phyloP scores from a whole-genome alignment of 2,888 invertebrate genomes.

The Lutraria lutraria region DNA sequence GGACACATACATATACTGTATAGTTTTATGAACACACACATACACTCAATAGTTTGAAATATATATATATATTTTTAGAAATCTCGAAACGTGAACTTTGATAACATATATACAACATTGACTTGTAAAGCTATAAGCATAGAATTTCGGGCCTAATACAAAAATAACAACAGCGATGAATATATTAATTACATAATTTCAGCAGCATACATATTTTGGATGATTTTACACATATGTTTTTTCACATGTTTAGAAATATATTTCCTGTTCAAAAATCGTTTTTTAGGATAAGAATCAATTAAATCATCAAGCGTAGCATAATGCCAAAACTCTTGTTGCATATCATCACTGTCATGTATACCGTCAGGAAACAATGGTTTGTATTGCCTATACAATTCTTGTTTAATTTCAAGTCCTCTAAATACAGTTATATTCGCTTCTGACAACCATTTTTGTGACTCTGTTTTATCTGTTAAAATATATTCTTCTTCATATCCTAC shows the following conservation, averaged over 20 bases:
- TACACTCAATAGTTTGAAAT: too few relatives aligned
- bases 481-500: slow-evolving; percentile 26
- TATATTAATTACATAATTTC: not conserved
- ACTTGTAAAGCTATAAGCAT: too few relatives aligned
- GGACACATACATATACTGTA: too few relatives aligned
- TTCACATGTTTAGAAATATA: slow-evolving; percentile 1
- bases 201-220: not conserved
- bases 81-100: too few relatives aligned
- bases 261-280: not conserved
- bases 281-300: not conserved
- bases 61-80: too few relatives aligned
- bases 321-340: not conserved
- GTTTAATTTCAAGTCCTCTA: not conserved
- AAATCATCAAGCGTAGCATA: not conserved
- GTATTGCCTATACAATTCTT: not conserved
- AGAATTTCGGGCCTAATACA: too few relatives aligned
- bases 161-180: too few relatives aligned
- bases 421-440: not conserved
- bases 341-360: not conserved
- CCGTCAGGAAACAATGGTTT: not conserved
- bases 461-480: slow-evolving; percentile 8
- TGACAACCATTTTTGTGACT: not conserved
- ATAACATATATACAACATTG: too few relatives aligned
- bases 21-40: too few relatives aligned
- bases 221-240: not conserved